phyloP scores from a whole-genome alignment of 2,797 vertebrate species.

The Hyperoplus immaculatus region DNA sequence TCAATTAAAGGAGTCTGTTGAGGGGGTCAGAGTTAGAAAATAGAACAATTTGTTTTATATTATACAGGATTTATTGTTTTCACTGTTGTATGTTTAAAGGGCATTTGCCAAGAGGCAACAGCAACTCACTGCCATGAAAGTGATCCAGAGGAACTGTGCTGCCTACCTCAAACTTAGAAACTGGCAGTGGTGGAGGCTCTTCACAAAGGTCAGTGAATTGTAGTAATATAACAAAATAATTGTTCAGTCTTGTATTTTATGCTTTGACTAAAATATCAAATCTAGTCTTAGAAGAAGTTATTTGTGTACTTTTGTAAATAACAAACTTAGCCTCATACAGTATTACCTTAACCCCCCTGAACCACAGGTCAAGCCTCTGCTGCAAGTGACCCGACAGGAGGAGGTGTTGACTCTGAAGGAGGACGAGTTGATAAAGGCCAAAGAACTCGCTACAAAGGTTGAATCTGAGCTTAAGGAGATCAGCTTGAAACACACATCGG shows the following conservation, averaged over 20 bases:
- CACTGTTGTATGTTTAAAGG: constrained; percentile 77
- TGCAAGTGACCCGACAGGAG: constrained; percentile 97
- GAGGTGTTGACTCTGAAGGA: constrained; percentile 97
- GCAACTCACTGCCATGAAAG: constrained; percentile 97
- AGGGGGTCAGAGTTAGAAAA: background rate
- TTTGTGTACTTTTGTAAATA: background rate
- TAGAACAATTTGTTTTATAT: background rate
- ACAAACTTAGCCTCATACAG: background rate
- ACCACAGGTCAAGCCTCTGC: constrained; percentile 94
- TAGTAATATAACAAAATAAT: background rate
- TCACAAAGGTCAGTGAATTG: constrained; percentile 90
- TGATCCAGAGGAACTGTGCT: constrained; percentile 97
- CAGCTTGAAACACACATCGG: constrained; percentile 90
- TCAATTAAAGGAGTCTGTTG: background rate
- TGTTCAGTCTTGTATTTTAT: background rate
- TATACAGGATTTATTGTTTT: constrained; percentile 4
- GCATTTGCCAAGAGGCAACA: constrained; percentile 97
- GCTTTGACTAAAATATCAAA: background rate
- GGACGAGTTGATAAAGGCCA: constrained; percentile 90
- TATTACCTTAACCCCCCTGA: background rate
- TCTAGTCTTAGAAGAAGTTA: background rate
- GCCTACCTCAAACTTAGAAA: constrained; percentile 98
- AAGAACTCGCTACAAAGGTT: constrained; percentile 89
- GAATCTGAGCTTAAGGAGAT: constrained; percentile 93
- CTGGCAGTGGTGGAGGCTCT: constrained; percentile 99